Conservation (phyloP, 1,140 invertebrate genomes). For the Kradibia gibbosae region DNA sequence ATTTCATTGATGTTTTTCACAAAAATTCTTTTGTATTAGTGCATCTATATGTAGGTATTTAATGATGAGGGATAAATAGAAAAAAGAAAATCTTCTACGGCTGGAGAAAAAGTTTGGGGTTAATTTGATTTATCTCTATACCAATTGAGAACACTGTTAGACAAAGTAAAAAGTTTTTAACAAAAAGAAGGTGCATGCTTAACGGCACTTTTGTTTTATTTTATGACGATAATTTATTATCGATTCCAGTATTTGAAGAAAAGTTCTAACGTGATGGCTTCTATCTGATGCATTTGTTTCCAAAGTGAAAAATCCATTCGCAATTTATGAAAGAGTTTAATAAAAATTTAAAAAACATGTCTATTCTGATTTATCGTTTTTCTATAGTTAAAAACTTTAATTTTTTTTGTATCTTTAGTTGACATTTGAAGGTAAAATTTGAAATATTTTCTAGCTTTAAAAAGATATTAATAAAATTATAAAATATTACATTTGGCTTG, state of each 20-base stretch:
- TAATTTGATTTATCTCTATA: conserved; percentile 56
- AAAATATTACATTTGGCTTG: no score
- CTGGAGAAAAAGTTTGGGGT: conserved; percentile 50
- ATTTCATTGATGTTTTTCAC: neutral
- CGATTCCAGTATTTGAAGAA: conserved; percentile 13
- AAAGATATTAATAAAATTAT: no score
- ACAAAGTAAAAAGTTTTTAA: neutral
- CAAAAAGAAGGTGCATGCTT: conserved; percentile 17
- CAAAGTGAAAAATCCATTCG: neutral
- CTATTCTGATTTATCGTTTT: no score
- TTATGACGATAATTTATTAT: conserved; percentile 17
- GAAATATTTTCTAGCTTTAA: no score
- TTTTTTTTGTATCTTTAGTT: no score
- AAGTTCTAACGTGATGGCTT: neutral
- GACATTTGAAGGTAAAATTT: no score
- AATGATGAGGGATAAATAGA: neutral
- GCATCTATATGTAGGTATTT: neutral
- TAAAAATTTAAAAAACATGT: neutral
- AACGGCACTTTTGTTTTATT: conserved; percentile 29
- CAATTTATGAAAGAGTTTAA: neutral
- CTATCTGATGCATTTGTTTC: neutral
- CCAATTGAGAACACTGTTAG: conserved; percentile 46
- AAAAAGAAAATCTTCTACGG: neutral
- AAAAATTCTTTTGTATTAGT: neutral
- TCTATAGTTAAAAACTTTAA: no score